Conservation (phyloP, 1,140 invertebrate genomes). For the Neoseiulus cucumeris region DNA sequence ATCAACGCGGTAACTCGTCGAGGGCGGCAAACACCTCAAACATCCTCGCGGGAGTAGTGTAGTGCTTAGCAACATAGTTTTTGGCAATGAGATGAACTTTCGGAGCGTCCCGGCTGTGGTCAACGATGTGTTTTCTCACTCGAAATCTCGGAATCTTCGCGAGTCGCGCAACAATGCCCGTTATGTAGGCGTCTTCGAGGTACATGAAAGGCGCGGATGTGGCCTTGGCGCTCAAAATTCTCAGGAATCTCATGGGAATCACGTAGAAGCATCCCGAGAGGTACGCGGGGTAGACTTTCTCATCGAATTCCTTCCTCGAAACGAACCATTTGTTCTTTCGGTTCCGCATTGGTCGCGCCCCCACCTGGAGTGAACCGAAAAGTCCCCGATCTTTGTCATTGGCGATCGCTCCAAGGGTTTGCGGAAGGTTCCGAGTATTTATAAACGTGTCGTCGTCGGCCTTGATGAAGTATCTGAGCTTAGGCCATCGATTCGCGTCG, state of each 20-base stretch:
- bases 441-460: conserved; percentile 22
- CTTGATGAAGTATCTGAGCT: conserved; percentile 19
- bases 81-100: not conserved
- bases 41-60: not conserved
- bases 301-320: conserved; percentile 20
- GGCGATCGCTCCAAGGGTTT: conserved; percentile 11
- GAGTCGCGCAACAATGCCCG: not conserved
- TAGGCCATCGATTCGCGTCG: conserved; percentile 12
- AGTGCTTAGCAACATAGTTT: not conserved
- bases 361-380: not conserved
- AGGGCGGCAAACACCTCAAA: not conserved
- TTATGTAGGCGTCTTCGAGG: conserved; percentile 2
- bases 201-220: not conserved
- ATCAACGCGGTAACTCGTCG: not conserved
- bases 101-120: not conserved
- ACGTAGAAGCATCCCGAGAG: conserved; percentile 34
- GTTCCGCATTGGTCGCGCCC: conserved; percentile 12
- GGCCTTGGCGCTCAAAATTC: not conserved
- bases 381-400: not conserved
- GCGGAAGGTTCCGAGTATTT: conserved; percentile 36
- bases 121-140: not conserved
- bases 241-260: conserved; percentile 10
- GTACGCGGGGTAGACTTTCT: conserved; percentile 22
- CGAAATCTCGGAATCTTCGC: not conserved
- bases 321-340: conserved; percentile 21